These are phyloP conservation scores for Hololepta plana DNA, from an alignment of 2,888 invertebrate species.

Conservation along the genomic window DNA sequence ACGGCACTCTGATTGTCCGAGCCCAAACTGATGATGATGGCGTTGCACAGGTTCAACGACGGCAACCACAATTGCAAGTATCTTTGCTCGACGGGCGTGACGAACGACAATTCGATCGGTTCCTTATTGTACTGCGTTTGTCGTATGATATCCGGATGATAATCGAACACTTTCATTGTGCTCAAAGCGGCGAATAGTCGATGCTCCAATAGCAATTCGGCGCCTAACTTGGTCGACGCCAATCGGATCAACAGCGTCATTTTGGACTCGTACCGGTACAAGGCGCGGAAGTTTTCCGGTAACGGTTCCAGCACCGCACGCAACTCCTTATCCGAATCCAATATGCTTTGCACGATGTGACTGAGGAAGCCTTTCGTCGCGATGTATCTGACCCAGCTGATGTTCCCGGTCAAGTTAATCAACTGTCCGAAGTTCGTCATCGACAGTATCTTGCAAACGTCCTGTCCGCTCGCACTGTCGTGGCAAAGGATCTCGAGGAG, in stretches of 20 bases:
- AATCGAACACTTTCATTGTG: constrained; percentile 48
- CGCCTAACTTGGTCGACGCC: constrained; percentile 47
- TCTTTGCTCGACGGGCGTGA: constrained; percentile 45
- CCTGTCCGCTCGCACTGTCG: constrained; percentile 76
- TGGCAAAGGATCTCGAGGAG: constrained; percentile 66
- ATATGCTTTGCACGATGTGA: constrained; percentile 63
- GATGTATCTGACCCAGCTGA: constrained; percentile 43
- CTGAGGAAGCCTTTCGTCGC: constrained; percentile 54
- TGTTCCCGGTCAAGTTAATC: constrained; percentile 52
- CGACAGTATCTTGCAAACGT: constrained; percentile 78
- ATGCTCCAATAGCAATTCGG: constrained; percentile 41
- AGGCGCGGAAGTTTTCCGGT: constrained; percentile 48
- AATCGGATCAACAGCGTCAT: constrained; percentile 61
- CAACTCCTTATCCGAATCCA: constrained; percentile 55
- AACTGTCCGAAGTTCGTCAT: constrained; percentile 66
- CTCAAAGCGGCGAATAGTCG: constrained; percentile 42
- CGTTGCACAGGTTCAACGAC: constrained; percentile 62
- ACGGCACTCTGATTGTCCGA: constrained; percentile 68
- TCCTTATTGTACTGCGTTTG: constrained; percentile 16
- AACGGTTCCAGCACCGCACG: constrained; percentile 43
- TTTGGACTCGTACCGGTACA: constrained; percentile 79
- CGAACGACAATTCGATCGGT: constrained; percentile 25
- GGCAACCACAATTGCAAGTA: constrained; percentile 74
- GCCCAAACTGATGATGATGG: constrained; percentile 66
- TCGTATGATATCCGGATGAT: constrained; percentile 47